Evolutionary conservation across 2,888 invertebrate genomes (phyloP).

Genomic region (Drosophila subsilvestris): DNA sequence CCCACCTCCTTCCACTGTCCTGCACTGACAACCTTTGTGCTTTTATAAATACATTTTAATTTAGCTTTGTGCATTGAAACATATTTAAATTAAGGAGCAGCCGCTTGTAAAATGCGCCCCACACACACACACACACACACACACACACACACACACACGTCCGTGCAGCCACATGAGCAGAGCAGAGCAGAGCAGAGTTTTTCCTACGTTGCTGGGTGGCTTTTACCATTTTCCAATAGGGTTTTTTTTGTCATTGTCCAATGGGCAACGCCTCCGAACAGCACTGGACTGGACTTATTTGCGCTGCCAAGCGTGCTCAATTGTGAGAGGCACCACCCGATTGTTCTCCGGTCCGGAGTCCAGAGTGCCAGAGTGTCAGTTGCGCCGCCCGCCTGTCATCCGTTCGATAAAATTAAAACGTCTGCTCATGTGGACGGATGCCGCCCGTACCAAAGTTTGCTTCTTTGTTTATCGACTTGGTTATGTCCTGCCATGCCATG

Average conservation of each 20-base stretch:
- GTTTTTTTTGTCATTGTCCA: constrained; percentile 67
- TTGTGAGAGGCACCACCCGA: constrained; percentile 47
- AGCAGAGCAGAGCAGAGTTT: constrained; percentile 15
- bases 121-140: constrained; percentile 4
- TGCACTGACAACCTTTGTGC: constrained; percentile 24
- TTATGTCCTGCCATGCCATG: constrained; percentile 32
- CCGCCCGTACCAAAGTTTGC: constrained; percentile 56
- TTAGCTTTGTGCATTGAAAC: constrained; percentile 80
- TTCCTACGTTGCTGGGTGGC: constrained; percentile 35
- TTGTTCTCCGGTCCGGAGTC: constrained; percentile 13
- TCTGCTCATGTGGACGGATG: constrained; percentile 68
- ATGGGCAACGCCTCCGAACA: constrained; percentile 40
- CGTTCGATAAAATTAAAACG: constrained; percentile 76
- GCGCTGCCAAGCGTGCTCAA: constrained; percentile 70
- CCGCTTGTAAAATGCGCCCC: constrained; percentile 76
- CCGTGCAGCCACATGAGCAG: constrained; percentile 20
- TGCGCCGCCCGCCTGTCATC: constrained; percentile 49
- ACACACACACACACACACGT: constrained; percentile 3
- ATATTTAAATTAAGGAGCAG: constrained; percentile 79
- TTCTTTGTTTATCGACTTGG: constrained; percentile 69
- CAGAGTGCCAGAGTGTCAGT: constrained; percentile 19
- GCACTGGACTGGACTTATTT: constrained; percentile 57
- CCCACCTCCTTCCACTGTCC: neutral
- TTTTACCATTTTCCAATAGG: constrained; percentile 61
- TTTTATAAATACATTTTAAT: constrained; percentile 77